A percentile compares a stretch with the other conserved stretches of the same genome.
Conservation (phyloP, 2,888 invertebrate species). For the Cyclophora punctaria region DNA sequence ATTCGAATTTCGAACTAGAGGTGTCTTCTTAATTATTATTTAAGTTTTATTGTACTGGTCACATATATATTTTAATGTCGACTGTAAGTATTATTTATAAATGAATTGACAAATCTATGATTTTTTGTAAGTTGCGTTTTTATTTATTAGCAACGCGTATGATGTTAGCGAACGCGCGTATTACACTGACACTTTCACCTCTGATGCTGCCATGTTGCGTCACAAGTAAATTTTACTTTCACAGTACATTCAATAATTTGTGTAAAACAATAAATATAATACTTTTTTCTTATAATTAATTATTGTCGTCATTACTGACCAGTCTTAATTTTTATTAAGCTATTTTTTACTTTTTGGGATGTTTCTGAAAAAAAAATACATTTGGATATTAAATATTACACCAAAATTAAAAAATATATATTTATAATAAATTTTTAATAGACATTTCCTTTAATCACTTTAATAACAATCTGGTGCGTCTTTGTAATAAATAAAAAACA, state of each 20-base stretch:
- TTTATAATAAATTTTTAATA: too few relatives aligned
- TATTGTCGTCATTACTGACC: conserved; percentile 34
- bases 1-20: not conserved
- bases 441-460: too few relatives aligned
- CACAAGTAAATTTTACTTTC: conserved; percentile 11
- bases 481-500: too few relatives aligned
- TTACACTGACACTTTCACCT: conserved; percentile 11
- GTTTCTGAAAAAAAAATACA: too few relatives aligned
- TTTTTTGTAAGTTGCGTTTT: conserved; percentile 11
- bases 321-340: conserved; percentile 16
- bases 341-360: conserved; percentile 3
- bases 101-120: too few relatives aligned
- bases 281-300: conserved; percentile 15
- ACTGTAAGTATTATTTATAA: too few relatives aligned
- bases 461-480: too few relatives aligned
- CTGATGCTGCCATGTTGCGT: not conserved
- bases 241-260: conserved; percentile 1
- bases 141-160: conserved; percentile 32
- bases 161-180: not conserved
- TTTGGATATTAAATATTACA: too few relatives aligned
- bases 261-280: conserved; percentile 8
- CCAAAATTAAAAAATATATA: too few relatives aligned
- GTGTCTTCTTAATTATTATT: not conserved
- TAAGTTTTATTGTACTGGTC: too few relatives aligned
- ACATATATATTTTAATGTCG: too few relatives aligned